Percentiles rank a stretch among this genome's conserved stretches.
These are phyloP conservation scores for Phalacrocorax carbo DNA, from an alignment of 2,113 vertebrate species.

Conservation along the genomic window DNA sequence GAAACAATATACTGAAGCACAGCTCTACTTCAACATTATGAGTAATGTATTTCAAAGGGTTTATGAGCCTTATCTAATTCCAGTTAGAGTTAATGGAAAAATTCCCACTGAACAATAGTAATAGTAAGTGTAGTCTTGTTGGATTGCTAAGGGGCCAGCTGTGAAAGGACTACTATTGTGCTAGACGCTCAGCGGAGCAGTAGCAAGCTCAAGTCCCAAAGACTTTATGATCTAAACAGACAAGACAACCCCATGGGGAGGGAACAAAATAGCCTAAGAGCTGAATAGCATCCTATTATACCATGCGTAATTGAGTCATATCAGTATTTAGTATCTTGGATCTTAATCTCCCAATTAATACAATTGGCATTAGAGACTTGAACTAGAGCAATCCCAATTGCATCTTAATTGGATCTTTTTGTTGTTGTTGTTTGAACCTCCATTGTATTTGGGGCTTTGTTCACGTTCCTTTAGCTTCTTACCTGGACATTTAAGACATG, in stretches of 20 bases:
- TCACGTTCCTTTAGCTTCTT: not conserved
- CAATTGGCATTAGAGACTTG: not conserved
- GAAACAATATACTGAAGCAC: conserved; percentile 23
- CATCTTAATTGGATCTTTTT: not conserved
- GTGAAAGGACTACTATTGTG: conserved; percentile 40
- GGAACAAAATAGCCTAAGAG: conserved; percentile 34
- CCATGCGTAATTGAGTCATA: not conserved
- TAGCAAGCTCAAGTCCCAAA: not conserved
- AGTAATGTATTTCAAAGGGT: conserved; percentile 33
- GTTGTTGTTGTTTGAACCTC: not conserved
- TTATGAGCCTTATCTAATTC: conserved; percentile 26
- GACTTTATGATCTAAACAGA: conserved; percentile 8
- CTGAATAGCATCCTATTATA: conserved; percentile 27
- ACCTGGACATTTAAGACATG: not conserved
- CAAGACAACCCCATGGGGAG: conserved; percentile 39
- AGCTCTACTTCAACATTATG: not conserved
- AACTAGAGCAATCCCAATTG: not conserved
- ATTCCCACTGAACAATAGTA: not conserved
- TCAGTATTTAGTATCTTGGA: conserved; percentile 29
- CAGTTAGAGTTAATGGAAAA: not conserved
- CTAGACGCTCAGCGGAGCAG: not conserved
- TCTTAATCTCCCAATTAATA: conserved; percentile 27
- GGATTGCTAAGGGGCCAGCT: not conserved
- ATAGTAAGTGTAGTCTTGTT: not conserved
- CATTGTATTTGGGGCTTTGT: not conserved